Conservation (phyloP, 2,888 invertebrate genomes). For the Lithosia quadra region DNA sequence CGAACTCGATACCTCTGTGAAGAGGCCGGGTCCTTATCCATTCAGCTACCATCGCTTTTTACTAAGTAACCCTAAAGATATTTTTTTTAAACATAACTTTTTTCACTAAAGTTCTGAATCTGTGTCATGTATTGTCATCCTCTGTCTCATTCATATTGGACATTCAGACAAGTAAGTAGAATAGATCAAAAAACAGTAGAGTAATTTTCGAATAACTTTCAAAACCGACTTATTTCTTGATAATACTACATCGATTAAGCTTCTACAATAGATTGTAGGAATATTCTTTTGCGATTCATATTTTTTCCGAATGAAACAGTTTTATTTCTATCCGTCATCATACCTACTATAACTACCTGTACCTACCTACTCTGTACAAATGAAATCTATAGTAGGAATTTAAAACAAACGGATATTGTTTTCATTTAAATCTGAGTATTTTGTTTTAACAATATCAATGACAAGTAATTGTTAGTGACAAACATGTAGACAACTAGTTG, state of each 20-base stretch:
- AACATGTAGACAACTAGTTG: conserved; percentile 30
- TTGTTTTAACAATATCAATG: conserved; percentile 45
- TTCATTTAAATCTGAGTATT: conserved; percentile 17
- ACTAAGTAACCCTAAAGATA: too few relatives aligned
- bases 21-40: too few relatives aligned
- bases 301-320: not conserved
- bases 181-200: not conserved
- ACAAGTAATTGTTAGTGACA: conserved; percentile 40
- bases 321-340: not conserved
- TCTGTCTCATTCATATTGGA: too few relatives aligned
- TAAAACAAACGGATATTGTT: conserved; percentile 25
- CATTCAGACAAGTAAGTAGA: not conserved
- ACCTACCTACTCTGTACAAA: not conserved
- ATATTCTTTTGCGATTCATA: not conserved
- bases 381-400: conserved; percentile 12
- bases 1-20: too few relatives aligned
- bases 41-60: too few relatives aligned
- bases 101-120: too few relatives aligned
- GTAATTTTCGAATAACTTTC: not conserved
- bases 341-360: too few relatives aligned
- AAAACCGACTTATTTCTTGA: not conserved
- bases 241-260: not conserved
- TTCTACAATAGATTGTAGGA: not conserved
- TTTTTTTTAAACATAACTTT: too few relatives aligned
- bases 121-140: too few relatives aligned